A percentile compares a stretch with the other conserved stretches of the same genome.
phyloP scores from a whole-genome alignment of 2,888 invertebrate species.

The Lepeophtheirus nordmannii region DNA sequence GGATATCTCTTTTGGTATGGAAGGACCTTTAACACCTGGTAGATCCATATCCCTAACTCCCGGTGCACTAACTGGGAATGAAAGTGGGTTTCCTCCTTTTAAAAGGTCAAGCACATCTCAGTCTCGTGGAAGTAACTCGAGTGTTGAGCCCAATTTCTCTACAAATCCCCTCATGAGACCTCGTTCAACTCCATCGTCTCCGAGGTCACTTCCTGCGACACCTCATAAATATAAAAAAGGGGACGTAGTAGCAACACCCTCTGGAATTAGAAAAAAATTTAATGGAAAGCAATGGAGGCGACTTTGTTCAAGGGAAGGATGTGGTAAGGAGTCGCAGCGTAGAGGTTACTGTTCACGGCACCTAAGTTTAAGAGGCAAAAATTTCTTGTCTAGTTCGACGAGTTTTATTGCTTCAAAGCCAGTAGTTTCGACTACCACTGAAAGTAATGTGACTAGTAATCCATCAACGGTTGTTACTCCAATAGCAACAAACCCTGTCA shows the following conservation, averaged over 20 bases:
- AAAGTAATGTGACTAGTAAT: not conserved
- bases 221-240: slow-evolving; percentile 95
- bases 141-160: slow-evolving; percentile 37
- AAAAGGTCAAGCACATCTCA: slow-evolving; percentile 70
- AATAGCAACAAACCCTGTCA: no score
- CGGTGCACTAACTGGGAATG: slow-evolving; percentile 44
- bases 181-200: slow-evolving; percentile 23
- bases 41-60: slow-evolving; percentile 30
- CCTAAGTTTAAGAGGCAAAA: slow-evolving; percentile 67
- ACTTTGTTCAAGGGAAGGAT: slow-evolving; percentile 84
- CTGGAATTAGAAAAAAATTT: slow-evolving; percentile 94
- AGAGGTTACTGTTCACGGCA: slow-evolving; percentile 93
- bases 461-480: slow-evolving; percentile 19
- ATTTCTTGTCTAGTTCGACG: slow-evolving; percentile 30
- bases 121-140: slow-evolving; percentile 77
- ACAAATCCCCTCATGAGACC: not conserved
- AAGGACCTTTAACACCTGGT: slow-evolving; percentile 33
- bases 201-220: slow-evolving; percentile 72
- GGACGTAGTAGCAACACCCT: slow-evolving; percentile 81
- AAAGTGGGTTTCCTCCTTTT: slow-evolving; percentile 42
- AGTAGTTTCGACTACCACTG: not conserved
- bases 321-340: slow-evolving; percentile 90
- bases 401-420: not conserved
- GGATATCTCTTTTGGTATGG: slow-evolving; percentile 66
- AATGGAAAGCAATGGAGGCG: slow-evolving; percentile 99